A percentile compares a stretch with the other conserved stretches of the same genome.
phyloP scores from a whole-genome alignment of 2,797 vertebrate genomes.

The Chromis chromis region DNA sequence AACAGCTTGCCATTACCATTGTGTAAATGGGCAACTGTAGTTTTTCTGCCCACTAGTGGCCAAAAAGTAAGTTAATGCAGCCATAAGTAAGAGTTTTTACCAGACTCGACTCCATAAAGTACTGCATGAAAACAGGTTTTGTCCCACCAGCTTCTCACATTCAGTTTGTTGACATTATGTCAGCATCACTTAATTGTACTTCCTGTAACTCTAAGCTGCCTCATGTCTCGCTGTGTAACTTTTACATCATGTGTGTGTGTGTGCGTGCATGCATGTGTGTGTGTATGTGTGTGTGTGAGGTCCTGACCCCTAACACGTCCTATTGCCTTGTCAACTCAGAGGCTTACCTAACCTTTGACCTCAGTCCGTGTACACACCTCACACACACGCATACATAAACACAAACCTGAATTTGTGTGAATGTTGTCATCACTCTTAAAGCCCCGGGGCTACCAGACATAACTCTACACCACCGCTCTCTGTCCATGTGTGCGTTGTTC shows the following conservation, averaged over 20 bases:
- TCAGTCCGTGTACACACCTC: slow-evolving; percentile 28
- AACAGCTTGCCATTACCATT: too few relatives aligned
- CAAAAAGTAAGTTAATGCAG: background rate
- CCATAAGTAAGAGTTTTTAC: too few relatives aligned
- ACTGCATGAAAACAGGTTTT: background rate
- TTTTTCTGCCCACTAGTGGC: slow-evolving; percentile 13
- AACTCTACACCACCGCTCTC: slow-evolving; percentile 34
- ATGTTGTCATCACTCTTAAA: slow-evolving; percentile 43
- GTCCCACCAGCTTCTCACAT: slow-evolving; percentile 9
- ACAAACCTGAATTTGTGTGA: slow-evolving; percentile 29
- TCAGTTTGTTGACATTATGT: slow-evolving; percentile 13
- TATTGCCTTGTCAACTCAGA: slow-evolving; percentile 56
- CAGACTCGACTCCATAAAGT: too few relatives aligned
- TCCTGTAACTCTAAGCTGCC: slow-evolving; percentile 1
- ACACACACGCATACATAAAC: slow-evolving; percentile 40
- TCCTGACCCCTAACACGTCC: slow-evolving; percentile 67
- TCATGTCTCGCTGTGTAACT: slow-evolving; percentile 11
- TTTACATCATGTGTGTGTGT: slow-evolving; percentile 20
- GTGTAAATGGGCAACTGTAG: too few relatives aligned
- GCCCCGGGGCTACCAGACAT: slow-evolving; percentile 52
- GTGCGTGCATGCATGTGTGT: slow-evolving; percentile 22
- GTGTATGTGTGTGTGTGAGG: slow-evolving; percentile 36
- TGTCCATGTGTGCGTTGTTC: slow-evolving; percentile 40
- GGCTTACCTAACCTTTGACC: slow-evolving; percentile 78
- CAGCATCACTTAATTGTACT: slow-evolving; percentile 23